phyloP scores from a whole-genome alignment of 2,797 vertebrate genomes.

The Anabacerthia variegaticeps region DNA sequence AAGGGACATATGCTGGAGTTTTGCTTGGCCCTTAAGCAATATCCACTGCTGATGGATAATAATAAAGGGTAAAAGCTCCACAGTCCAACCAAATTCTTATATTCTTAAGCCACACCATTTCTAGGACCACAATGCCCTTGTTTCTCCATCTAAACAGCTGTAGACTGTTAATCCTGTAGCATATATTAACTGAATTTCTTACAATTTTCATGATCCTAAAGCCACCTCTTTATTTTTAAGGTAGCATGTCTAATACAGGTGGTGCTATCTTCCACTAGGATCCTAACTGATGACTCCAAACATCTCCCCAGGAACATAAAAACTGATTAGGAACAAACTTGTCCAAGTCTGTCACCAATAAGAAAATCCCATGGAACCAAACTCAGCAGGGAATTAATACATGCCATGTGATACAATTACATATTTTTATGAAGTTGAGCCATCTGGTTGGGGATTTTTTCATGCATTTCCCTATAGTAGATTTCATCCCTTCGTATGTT shows the following conservation, averaged over 20 bases:
- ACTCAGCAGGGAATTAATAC: background rate
- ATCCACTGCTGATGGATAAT: background rate
- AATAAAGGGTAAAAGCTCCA: background rate
- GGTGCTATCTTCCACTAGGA: background rate
- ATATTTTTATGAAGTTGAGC: constrained; percentile 23
- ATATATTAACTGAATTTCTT: background rate
- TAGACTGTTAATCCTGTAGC: background rate
- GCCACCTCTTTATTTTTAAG: background rate
- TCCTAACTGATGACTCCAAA: background rate
- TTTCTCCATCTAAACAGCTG: background rate
- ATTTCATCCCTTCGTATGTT: background rate
- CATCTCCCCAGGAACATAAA: background rate
- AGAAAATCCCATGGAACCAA: background rate
- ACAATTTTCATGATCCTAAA: background rate
- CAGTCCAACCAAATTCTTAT: background rate
- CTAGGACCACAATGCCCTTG: background rate
- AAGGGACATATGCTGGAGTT: background rate
- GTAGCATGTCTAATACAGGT: background rate
- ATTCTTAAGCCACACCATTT: background rate
- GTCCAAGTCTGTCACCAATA: background rate
- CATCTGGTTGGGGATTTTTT: background rate
- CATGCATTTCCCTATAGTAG: background rate
- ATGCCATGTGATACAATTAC: background rate
- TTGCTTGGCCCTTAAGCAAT: background rate
- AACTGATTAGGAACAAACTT: constrained; percentile 7